Conservation (phyloP, 92 coral and sea anemone genomes). For the Zoanthus sociatus region DNA sequence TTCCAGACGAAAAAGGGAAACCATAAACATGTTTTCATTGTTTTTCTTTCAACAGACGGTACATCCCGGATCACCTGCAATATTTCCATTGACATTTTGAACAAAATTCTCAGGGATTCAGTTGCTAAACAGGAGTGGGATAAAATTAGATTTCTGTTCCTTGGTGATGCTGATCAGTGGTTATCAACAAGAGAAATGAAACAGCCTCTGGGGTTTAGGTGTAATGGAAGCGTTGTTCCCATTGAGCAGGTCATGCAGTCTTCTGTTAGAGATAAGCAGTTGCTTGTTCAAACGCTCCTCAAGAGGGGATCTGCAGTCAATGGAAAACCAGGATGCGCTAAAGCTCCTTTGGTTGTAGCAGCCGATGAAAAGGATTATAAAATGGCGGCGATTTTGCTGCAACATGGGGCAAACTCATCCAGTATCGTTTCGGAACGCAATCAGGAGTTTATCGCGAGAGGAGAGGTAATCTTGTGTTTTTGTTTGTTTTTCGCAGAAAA, state of each 20-base stretch:
- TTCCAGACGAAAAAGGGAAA: too few species aligned
- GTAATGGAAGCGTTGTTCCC: slow-evolving; percentile 59
- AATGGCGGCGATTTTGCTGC: slow-evolving; percentile 65
- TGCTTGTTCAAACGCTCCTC: slow-evolving; percentile 55
- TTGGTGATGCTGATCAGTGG: slow-evolving; percentile 40
- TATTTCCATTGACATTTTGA: slow-evolving; percentile 52
- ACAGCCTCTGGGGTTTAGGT: slow-evolving; percentile 32
- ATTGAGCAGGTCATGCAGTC: slow-evolving; percentile 66
- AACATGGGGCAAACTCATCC: slow-evolving; percentile 67
- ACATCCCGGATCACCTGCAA: slow-evolving; percentile 49
- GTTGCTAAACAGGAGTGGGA: slow-evolving; percentile 55
- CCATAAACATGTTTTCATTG: background rate
- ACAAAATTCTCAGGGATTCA: slow-evolving; percentile 53
- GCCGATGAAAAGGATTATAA: slow-evolving; percentile 55
- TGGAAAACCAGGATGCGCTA: slow-evolving; percentile 54
- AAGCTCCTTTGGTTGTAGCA: slow-evolving; percentile 64
- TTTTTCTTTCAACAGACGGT: slow-evolving; percentile 49
- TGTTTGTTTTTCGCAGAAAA: background rate
- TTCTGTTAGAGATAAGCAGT: slow-evolving; percentile 42
- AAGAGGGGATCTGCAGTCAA: slow-evolving; percentile 54
- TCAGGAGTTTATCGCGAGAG: slow-evolving; percentile 28
- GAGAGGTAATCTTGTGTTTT: slow-evolving; percentile 23
- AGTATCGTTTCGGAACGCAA: slow-evolving; percentile 47
- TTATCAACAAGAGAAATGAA: background rate
- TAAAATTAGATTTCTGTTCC: slow-evolving; percentile 55